Evolutionary conservation across 1,140 invertebrate species (phyloP), one percentile per base, ranked within the genome.

Genomic region (Acromyrmex echinatior): DNA sequence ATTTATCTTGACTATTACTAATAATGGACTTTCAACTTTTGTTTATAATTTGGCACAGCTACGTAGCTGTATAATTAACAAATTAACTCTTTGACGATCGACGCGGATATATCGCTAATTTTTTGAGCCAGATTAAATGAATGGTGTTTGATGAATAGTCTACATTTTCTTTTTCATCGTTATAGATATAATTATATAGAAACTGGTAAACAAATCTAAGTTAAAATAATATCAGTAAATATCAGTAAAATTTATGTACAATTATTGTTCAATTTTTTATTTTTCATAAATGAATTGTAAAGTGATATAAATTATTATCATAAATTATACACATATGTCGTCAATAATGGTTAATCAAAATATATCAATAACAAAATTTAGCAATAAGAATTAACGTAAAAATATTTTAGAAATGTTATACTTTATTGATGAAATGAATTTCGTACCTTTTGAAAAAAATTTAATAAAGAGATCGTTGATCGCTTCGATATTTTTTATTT

Each of bases 41-140:
- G 18, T 66, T 31, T 49, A 74, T 74, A 49, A 74, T 82, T 74
- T 82, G 80, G 68, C 80, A 82, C 80, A 82, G 80, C 68, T 49
- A 16, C 16, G 51, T 81, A 3, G 79, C 79, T 81, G 79, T 81
- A 81, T 71, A 58, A 81, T 81, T n/a, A 68, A 73, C 21, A 35
- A 74, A 82, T 73, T 62, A 62, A 74, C 56, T 60, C 39, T 74
- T 74, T 82, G 80, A 49, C 39, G 80, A 82, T 74, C 68, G 80
- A 49, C 10, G 63, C 31, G 35, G n/a, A 39, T 10, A 25, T 39
- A 18, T 53, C 18, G 78, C 12, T 25, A 28, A 65, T 53, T 63
- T 62, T 45, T 78, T 39, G 1, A 74, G 10, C 10, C 5, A 14
- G 18, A 28, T 2, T 18, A 45, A 56, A 4, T 25, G 45, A 53